Base-by-base conservation (phyloP, 2,797 vertebrate genomes). In the Synanceia verrucosa region DNA sequence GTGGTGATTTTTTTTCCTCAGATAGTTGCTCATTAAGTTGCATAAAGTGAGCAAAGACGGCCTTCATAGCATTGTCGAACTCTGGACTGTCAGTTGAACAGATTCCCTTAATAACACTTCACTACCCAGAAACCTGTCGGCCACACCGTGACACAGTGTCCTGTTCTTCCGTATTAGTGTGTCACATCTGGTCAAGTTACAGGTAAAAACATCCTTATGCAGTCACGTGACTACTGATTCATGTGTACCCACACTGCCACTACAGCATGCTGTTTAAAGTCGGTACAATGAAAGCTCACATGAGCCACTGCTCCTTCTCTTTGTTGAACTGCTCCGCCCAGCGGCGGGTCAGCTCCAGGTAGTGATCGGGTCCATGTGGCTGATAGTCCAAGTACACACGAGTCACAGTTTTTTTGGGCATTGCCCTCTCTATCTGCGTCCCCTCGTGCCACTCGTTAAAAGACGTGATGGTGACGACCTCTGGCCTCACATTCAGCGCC, bases 371-470 rank as follows among this genome's bases (percentile, higher is more conserved):
- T 63, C 93, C 93, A 3, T 96, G 95, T 1, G 96, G 96, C 76
- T 94, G 91, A 82, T 97, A 97, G 90, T 97, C 96, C 87, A 97
- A 60, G 60, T 97, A 97, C 11, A 96, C 89, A 5, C 94, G 94
- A 1, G 92, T 94, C n/a, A 90, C 85, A 0, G 95, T 96, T 84
- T 96, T 97, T 82, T 96, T 97, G 37, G 96, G 95, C 67, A 92
- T 60, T 0, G 96, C 96, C 76, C 91, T 95, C 90, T 97, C 96
- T 4, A 97, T 97, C 91, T 97, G 96, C 1, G 96, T 97, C 57
- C 96, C 96, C 76, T 97, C 96, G 0, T 97, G 96, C 96, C 96
- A 97, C 57, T 97, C 96, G 0, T 97, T 97, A 84, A 97, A 97
- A 6, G 96, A 97, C 0, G 95, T 96, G 70, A 97, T 95, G 68